phyloP scores from a whole-genome alignment of 2,888 invertebrate genomes.

The Orthonevra nobilis region DNA sequence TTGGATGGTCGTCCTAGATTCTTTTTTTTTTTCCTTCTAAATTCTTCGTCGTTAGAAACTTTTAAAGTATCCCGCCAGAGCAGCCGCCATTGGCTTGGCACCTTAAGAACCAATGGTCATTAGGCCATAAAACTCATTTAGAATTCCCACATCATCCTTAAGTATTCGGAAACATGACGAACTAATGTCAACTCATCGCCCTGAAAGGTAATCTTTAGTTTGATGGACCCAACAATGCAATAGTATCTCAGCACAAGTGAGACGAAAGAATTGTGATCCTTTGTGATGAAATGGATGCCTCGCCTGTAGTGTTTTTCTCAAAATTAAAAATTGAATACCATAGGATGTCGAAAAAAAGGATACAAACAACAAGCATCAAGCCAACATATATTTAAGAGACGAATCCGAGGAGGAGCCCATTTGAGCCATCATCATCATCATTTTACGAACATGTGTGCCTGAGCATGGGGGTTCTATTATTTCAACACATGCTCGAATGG shows the following conservation, averaged over 20 bases:
- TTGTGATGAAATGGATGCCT: no score
- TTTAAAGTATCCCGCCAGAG: constrained; percentile 26
- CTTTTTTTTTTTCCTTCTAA: constrained; percentile 18
- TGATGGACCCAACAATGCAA: no score
- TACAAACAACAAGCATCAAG: no score
- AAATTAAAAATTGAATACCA: no score
- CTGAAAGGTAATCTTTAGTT: no score
- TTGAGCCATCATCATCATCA: constrained; percentile 18
- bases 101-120: not conserved
- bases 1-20: constrained; percentile 11
- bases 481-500: constrained; percentile 63
- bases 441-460: constrained; percentile 20
- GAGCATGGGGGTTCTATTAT: constrained; percentile 30
- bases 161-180: constrained; percentile 2
- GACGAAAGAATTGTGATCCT: no score
- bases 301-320: no score
- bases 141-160: not conserved
- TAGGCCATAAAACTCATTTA: not conserved
- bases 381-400: no score
- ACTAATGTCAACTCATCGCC: no score
- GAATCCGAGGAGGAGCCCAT: no score
- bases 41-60: constrained; percentile 35
- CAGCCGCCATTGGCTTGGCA: not conserved
- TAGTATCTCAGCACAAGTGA: no score
- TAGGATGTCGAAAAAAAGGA: no score